phyloP scores from a whole-genome alignment of 1,140 invertebrate species.

The Penaeus chinensis region DNA sequence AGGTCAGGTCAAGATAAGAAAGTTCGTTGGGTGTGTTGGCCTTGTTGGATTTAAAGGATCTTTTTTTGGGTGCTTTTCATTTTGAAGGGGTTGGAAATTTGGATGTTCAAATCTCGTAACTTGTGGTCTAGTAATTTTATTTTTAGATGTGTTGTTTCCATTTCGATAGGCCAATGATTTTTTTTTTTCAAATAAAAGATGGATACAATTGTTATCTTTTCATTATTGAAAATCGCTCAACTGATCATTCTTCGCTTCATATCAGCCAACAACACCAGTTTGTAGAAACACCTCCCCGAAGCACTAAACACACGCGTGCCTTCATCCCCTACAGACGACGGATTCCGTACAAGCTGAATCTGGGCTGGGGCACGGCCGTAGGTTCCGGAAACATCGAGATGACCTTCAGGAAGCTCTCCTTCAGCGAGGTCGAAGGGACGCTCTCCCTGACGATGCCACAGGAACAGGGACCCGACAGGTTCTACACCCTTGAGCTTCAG shows the following conservation, averaged over 20 bases:
- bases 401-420: slow-evolving; percentile 18
- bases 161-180: no score
- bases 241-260: no score
- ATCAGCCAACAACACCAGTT: no score
- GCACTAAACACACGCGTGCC: not conserved
- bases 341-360: slow-evolving; percentile 31
- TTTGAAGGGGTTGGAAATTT: no score
- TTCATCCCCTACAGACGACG: not conserved
- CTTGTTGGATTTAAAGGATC: not conserved
- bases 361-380: slow-evolving; percentile 40
- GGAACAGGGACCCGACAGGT: slow-evolving; percentile 24
- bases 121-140: no score
- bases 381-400: slow-evolving; percentile 45
- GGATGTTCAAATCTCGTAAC: no score
- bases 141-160: no score
- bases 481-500: slow-evolving; percentile 44
- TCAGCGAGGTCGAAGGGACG: slow-evolving; percentile 33
- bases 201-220: no score
- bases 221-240: no score
- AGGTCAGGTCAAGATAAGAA: slow-evolving; percentile 1
- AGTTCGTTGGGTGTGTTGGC: not conserved
- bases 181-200: no score
- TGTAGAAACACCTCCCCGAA: no score
- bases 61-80: not conserved
- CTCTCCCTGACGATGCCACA: slow-evolving; percentile 15